These are phyloP conservation scores for Centropristis striata DNA, from an alignment of 2,113 vertebrate species.

Conservation along the genomic window DNA sequence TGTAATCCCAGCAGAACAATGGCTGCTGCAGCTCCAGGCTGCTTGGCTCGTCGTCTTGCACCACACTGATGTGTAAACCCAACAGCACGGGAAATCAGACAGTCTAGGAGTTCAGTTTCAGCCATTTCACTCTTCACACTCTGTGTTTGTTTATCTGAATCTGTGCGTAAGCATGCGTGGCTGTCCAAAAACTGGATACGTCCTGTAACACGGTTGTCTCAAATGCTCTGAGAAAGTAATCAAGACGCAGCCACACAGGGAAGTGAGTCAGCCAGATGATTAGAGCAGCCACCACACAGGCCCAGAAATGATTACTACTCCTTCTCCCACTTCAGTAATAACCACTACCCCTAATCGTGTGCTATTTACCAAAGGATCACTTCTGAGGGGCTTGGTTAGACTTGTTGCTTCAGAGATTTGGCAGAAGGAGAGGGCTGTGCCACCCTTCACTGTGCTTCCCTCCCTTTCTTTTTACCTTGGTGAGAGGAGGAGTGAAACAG, in stretches of 20 bases:
- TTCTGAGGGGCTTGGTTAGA: constrained; percentile 66
- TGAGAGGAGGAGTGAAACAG: constrained; percentile 70
- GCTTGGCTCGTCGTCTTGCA: constrained; percentile 58
- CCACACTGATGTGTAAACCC: constrained; percentile 50
- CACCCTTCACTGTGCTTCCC: constrained; percentile 54
- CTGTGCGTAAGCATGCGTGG: background rate
- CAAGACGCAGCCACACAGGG: constrained; percentile 60
- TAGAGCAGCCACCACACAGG: constrained; percentile 54
- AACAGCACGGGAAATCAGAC: constrained; percentile 55
- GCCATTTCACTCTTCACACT: constrained; percentile 20
- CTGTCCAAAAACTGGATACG: constrained; percentile 25
- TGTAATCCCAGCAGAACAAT: constrained; percentile 76
- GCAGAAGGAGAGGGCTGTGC: constrained; percentile 53
- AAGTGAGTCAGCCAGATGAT: constrained; percentile 63
- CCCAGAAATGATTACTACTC: constrained; percentile 69
- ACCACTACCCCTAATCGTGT: constrained; percentile 45
- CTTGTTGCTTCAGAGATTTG: constrained; percentile 80
- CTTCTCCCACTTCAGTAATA: constrained; percentile 65
- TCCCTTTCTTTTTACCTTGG: constrained; percentile 63
- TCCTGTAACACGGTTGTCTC: constrained; percentile 24
- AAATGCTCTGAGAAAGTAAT: constrained; percentile 57
- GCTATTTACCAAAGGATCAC: constrained; percentile 68
- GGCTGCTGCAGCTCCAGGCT: constrained; percentile 60
- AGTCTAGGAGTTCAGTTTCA: constrained; percentile 57
- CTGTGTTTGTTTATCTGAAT: constrained; percentile 8